A percentile compares a stretch with the other conserved stretches of the same genome.
Evolutionary conservation across 2,888 invertebrate genomes (phyloP).

Genomic region (Apotomis betuletana): DNA sequence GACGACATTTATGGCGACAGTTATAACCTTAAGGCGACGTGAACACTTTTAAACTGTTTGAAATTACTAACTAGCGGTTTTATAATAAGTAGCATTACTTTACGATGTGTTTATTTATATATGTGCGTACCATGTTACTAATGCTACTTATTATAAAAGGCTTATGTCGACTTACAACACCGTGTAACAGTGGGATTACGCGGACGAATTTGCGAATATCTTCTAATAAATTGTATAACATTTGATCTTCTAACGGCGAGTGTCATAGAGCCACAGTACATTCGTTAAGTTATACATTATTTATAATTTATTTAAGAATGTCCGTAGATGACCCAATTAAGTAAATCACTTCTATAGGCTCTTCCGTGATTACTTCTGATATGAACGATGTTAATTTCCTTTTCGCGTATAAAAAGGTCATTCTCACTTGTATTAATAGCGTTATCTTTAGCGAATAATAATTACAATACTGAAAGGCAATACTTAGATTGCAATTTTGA

Average conservation of each 20-base stretch:
- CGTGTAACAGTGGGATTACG: too few species aligned
- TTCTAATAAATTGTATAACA: too few species aligned
- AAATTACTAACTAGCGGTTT: too few species aligned
- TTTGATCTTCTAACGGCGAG: too few species aligned
- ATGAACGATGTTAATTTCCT: slow-evolving; percentile 4
- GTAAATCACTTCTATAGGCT: slow-evolving; percentile 13
- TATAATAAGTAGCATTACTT: too few species aligned
- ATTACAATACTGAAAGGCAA: not conserved
- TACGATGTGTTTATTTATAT: too few species aligned
- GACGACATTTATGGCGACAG: not conserved
- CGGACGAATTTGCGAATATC: too few species aligned
- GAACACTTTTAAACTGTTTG: not conserved
- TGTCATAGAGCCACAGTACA: too few species aligned
- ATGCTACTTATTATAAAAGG: too few species aligned
- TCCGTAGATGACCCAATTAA: slow-evolving; percentile 13
- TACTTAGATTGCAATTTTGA: not conserved
- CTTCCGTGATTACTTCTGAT: not conserved
- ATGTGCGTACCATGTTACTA: too few species aligned
- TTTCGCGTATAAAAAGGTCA: slow-evolving; percentile 20
- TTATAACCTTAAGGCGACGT: not conserved
- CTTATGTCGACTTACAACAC: too few species aligned
- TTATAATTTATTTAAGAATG: not conserved
- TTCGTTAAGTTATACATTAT: too few species aligned
- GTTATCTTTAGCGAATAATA: slow-evolving; percentile 2
- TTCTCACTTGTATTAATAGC: not conserved